Evolutionary conservation across 2,888 invertebrate species (phyloP).

Genomic region (Teleiodes luculella): DNA sequence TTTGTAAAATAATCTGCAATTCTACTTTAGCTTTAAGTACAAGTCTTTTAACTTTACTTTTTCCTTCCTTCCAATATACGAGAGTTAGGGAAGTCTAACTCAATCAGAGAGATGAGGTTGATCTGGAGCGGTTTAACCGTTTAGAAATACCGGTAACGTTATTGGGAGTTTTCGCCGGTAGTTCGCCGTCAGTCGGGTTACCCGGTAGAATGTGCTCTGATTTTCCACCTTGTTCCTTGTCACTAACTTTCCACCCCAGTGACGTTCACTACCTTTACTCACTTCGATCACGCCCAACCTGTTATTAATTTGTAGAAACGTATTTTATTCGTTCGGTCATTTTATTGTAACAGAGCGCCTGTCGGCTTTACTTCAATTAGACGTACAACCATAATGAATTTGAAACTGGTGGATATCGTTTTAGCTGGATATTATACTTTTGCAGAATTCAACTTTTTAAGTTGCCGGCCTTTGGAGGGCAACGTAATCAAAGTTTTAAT

Average conservation of each 20-base stretch:
- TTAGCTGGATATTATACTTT: not conserved
- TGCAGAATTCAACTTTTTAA: not conserved
- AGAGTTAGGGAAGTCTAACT: not conserved
- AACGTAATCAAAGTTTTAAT: slow-evolving; percentile 7
- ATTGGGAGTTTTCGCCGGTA: not conserved
- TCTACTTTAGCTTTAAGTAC: not conserved
- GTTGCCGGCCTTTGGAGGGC: not conserved
- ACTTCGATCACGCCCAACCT: slow-evolving; percentile 10
- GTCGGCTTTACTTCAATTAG: too few species aligned
- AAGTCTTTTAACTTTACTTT: not conserved
- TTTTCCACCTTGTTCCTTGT: not conserved
- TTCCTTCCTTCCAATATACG: not conserved
- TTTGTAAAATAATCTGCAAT: not conserved
- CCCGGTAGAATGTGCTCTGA: not conserved
- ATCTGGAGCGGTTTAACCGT: not conserved
- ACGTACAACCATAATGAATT: too few species aligned
- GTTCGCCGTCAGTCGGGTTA: not conserved
- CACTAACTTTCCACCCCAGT: not conserved
- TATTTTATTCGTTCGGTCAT: slow-evolving; percentile 1
- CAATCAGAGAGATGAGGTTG: not conserved
- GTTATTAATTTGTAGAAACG: slow-evolving; percentile 10
- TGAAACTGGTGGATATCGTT: not conserved
- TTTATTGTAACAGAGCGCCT: not conserved
- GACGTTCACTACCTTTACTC: not conserved
- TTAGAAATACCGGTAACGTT: not conserved